Percentiles rank a stretch among this genome's conserved stretches.
Evolutionary conservation across 2,888 invertebrate genomes (phyloP).

Genomic region (Physocephala rufipes): DNA sequence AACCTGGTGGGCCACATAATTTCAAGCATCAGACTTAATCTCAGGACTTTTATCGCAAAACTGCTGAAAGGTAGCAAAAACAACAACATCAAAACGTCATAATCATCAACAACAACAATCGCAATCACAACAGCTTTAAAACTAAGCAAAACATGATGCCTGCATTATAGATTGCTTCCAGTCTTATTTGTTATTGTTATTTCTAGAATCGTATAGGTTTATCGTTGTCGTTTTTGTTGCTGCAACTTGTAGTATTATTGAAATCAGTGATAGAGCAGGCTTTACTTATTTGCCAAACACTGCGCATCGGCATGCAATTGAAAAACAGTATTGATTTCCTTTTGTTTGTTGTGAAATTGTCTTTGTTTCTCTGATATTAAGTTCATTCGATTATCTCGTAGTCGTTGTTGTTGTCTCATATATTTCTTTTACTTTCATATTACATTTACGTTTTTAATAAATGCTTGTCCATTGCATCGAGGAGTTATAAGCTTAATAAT

Average conservation of each 20-base stretch:
- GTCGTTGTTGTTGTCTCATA: conserved; percentile 16
- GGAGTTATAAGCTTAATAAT: too few species aligned
- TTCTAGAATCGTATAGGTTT: too few species aligned
- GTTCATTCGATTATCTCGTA: neutral
- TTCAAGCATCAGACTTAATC: conserved; percentile 33
- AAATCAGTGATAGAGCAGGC: conserved; percentile 50
- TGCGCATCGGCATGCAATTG: conserved; percentile 4
- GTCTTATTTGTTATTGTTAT: conserved; percentile 1
- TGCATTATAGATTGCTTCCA: conserved; percentile 7
- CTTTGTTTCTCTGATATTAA: neutral
- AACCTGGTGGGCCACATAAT: conserved; percentile 32
- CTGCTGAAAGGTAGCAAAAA: conserved; percentile 5
- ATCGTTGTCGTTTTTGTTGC: too few species aligned
- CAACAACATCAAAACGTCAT: too few species aligned
- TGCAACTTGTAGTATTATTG: too few species aligned
- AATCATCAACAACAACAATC: too few species aligned
- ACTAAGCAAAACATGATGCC: conserved; percentile 27
- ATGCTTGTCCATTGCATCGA: too few species aligned
- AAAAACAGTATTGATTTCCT: conserved; percentile 34
- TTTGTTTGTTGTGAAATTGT: conserved; percentile 26
- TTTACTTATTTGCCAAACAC: conserved; percentile 39
- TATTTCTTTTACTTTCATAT: neutral
- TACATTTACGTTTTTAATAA: neutral
- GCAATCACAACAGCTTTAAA: too few species aligned
- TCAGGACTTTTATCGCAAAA: conserved; percentile 23